Evolutionary conservation across 2,888 invertebrate species (phyloP).

Genomic region (Sarcophaga variegata): DNA sequence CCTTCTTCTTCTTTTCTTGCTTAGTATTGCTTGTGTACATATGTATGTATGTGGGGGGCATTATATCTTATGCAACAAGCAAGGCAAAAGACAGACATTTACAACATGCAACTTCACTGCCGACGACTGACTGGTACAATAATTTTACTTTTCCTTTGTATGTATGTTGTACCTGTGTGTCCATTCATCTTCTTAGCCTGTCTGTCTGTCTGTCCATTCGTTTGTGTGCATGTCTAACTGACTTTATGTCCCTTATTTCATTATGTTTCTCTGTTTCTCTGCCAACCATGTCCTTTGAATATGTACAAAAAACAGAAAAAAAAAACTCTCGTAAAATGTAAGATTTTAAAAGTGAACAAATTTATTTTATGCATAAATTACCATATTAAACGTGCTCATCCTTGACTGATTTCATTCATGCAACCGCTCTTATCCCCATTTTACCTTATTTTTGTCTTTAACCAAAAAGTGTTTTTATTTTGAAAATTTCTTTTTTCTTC

Average conservation of each 20-base stretch:
- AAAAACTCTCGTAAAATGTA: constrained; percentile 20
- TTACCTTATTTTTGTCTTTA: background rate
- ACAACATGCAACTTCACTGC: constrained; percentile 7
- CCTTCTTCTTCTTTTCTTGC: background rate
- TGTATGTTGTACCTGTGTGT: background rate
- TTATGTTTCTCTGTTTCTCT: background rate
- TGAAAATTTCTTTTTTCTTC: background rate
- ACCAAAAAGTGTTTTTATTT: constrained; percentile 2
- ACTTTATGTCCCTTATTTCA: constrained; percentile 5
- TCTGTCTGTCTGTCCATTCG: constrained; percentile 21
- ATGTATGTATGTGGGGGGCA: background rate
- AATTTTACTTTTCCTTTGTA: background rate
- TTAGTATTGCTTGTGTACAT: background rate
- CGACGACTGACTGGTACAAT: background rate
- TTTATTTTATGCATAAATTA: constrained; percentile 72
- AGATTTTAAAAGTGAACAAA: constrained; percentile 66
- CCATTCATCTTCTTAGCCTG: background rate
- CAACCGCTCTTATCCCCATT: background rate
- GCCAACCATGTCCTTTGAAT: background rate
- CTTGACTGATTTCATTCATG: constrained; percentile 50
- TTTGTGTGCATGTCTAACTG: background rate
- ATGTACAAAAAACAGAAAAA: constrained; percentile 24
- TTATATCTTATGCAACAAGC: constrained; percentile 34
- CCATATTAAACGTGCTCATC: constrained; percentile 67
- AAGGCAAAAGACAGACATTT: background rate